Percentiles rank a stretch among this genome's conserved stretches.
Evolutionary conservation across 2,888 invertebrate species (phyloP).

Genomic region (Petrophora chlorosata): DNA sequence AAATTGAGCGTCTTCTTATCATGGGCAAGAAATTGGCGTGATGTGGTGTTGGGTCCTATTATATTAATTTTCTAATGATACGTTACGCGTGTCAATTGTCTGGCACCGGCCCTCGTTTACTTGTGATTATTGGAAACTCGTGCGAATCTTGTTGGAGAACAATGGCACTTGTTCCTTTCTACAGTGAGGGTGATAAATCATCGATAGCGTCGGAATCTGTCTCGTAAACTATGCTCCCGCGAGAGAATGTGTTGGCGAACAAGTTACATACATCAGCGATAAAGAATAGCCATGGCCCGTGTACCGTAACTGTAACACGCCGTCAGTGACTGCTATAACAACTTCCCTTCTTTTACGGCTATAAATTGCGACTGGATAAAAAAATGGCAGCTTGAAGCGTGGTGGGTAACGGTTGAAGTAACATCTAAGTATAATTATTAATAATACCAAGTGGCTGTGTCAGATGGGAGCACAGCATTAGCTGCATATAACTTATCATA

Average conservation of each 20-base stretch:
- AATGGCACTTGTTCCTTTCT: conserved; percentile 33
- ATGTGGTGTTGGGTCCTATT: conserved; percentile 12
- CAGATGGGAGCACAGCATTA: no score
- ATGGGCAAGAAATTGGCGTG: conserved; percentile 16
- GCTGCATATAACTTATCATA: no score
- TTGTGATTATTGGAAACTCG: conserved; percentile 36
- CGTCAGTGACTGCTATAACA: conserved; percentile 48
- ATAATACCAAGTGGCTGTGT: background rate
- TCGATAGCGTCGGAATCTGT: conserved; percentile 19
- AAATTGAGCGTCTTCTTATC: conserved; percentile 29
- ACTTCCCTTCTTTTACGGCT: conserved; percentile 50
- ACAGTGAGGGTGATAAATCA: conserved; percentile 27
- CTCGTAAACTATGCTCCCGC: conserved; percentile 8
- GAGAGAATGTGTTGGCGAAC: conserved; percentile 6
- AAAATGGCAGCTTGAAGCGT: conserved; percentile 17
- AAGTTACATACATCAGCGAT: conserved; percentile 44
- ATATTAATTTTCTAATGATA: conserved; percentile 29
- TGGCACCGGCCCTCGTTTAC: conserved; percentile 24
- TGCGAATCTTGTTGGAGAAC: conserved; percentile 30
- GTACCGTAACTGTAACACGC: conserved; percentile 54
- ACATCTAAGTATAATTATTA: background rate
- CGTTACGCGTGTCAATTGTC: conserved; percentile 35
- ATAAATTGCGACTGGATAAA: conserved; percentile 18
- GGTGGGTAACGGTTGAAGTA: conserved; percentile 2
- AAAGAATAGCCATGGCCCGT: conserved; percentile 47